Conservation (phyloP, 2,113 vertebrate genomes). For the Sprattus sprattus region DNA sequence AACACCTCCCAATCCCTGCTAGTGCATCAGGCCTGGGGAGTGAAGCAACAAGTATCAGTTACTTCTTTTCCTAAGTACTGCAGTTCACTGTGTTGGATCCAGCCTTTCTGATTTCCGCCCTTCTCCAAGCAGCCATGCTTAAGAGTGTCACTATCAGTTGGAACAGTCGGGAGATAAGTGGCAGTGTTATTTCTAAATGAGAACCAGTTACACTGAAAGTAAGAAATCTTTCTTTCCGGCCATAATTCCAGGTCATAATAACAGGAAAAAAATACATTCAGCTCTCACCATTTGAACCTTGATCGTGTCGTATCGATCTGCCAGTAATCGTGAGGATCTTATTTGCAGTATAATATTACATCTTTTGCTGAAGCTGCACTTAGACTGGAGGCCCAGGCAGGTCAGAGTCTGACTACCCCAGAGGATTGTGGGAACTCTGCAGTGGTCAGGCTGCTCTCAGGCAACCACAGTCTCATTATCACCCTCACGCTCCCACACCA, state of each 20-base stretch:
- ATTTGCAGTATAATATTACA: not conserved
- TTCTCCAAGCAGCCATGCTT: not conserved
- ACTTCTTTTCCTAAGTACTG: not conserved
- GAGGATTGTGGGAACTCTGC: not conserved
- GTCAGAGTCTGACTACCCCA: not conserved
- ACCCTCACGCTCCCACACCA: not conserved
- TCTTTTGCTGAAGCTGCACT: not conserved
- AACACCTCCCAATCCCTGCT: not conserved
- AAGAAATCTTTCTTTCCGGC: not conserved
- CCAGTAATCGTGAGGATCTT: not conserved
- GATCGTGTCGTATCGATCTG: not conserved
- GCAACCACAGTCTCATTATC: constrained; percentile 11
- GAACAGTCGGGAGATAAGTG: not conserved
- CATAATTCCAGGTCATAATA: not conserved
- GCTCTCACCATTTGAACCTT: not conserved
- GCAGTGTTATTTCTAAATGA: not conserved
- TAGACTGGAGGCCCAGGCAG: not conserved
- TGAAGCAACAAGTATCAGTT: not conserved
- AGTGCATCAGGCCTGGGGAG: not conserved
- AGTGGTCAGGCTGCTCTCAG: constrained; percentile 3
- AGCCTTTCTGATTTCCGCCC: not conserved
- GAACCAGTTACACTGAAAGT: not conserved
- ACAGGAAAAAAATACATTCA: not conserved
- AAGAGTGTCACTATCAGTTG: not conserved
- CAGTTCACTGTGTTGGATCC: not conserved